Evolutionary conservation across 2,113 vertebrate species (phyloP), one percentile per base, ranked within the genome.

Genomic region (Anoplopoma fimbria): DNA sequence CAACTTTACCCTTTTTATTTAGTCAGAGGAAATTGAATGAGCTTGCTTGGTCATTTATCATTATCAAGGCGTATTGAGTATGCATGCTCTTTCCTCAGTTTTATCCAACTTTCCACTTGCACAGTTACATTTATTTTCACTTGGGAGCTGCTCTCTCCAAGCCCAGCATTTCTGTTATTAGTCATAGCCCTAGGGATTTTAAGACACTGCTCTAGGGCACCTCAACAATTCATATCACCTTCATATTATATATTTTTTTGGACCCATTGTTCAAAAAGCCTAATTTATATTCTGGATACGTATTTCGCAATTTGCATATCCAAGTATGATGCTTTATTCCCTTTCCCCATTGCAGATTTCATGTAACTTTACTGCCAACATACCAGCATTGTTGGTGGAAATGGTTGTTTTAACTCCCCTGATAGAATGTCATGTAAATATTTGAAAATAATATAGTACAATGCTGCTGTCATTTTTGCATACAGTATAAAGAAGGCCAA

Each of bases 11-110:
- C 13, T 67, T 68, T n/a, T 36, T 17, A 57, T 83, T 75, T 51
- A 76, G 55, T 73, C 1, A 72, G 23, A 4, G 14, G 9, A 40
- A 31, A 72, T 14, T 51, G 9, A 78, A 63, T 33, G 31, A 55
- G 29, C 51, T 45, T 47, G 6, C 23, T 38, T 29, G 31, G 67
- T 58, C 19, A 3, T 87, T 78, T 38, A 53, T 87, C 77, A 69
- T 51, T 29, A 71, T 67, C 45, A 6, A 49, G 14, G 69, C 29
- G 49, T 64, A 61, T 53, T 76, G 75, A 72, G 31, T 36, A 13
- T 73, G 55, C 40, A 21, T n/a, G 40, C 38, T 60, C 67, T 82
- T 73, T 65, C 57, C 64, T 63, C 58, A 38, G 23, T 45, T 75
- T 27, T 27, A 1, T 47, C 47, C 29, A 74, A 65, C 68, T 62